Evolutionary conservation across 2,888 invertebrate species (phyloP).

Genomic region (Harmothoe impar): DNA sequence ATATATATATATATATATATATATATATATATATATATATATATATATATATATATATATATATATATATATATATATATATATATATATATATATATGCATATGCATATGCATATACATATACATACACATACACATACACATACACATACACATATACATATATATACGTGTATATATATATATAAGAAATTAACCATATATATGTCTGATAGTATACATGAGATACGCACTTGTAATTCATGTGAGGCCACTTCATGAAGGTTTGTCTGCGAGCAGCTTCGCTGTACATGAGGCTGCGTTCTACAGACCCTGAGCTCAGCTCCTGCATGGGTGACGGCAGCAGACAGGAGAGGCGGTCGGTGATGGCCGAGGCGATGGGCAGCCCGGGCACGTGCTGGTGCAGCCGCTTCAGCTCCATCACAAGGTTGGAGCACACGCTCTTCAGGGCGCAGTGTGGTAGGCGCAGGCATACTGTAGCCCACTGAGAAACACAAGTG

Average conservation of each 20-base stretch:
- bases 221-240: conserved; percentile 91
- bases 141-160: no score
- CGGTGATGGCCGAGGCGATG: conserved; percentile 94
- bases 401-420: conserved; percentile 89
- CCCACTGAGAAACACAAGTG: conserved; percentile 89
- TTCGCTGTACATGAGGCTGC: conserved; percentile 92
- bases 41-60: no score
- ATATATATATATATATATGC: no score
- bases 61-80: no score
- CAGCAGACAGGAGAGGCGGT: conserved; percentile 86
- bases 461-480: conserved; percentile 92
- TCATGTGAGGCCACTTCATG: conserved; percentile 97
- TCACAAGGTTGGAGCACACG: conserved; percentile 91
- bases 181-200: no score
- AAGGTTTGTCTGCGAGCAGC: conserved; percentile 95
- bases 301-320: conserved; percentile 79
- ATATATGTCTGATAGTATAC: neutral
- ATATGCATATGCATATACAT: no score
- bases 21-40: no score
- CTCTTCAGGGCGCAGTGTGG: conserved; percentile 91
- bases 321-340: conserved; percentile 71
- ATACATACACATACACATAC: no score
- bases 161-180: no score
- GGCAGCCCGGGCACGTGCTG: conserved; percentile 93
- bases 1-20: no score